Conservation (phyloP, 2,113 vertebrate genomes). For the Cacatua alba region DNA sequence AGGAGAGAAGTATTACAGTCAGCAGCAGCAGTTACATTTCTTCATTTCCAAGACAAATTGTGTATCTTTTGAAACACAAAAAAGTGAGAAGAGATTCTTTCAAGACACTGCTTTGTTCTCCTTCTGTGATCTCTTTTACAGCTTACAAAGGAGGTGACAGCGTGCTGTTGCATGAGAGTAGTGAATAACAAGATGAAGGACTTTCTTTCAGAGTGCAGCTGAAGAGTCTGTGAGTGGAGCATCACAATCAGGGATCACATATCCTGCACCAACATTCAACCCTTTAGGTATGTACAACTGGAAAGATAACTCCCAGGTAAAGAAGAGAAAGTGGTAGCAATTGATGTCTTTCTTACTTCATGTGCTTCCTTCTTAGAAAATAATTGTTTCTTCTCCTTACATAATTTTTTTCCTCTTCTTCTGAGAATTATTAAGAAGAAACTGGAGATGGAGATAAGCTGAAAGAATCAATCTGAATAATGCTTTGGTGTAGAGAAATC, state of each 20-base stretch:
- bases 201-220: background rate
- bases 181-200: background rate
- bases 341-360: background rate
- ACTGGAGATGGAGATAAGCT: background rate
- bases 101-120: conserved; percentile 10
- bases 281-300: background rate
- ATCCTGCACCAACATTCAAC: background rate
- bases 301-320: background rate
- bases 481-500: background rate
- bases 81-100: background rate
- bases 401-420: background rate
- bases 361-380: background rate
- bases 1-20: background rate
- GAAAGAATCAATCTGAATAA: background rate
- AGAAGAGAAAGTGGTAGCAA: background rate
- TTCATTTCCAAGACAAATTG: background rate
- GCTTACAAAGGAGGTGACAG: background rate
- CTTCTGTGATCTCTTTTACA: background rate
- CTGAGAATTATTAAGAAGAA: background rate
- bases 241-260: background rate
- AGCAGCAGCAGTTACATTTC: background rate
- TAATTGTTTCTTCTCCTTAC: background rate
- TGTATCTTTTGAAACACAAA: conserved; percentile 27
- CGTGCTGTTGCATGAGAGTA: background rate
- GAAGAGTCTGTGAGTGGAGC: background rate